phyloP scores from a whole-genome alignment of 2,797 vertebrate genomes.

The Carduelis carduelis region DNA sequence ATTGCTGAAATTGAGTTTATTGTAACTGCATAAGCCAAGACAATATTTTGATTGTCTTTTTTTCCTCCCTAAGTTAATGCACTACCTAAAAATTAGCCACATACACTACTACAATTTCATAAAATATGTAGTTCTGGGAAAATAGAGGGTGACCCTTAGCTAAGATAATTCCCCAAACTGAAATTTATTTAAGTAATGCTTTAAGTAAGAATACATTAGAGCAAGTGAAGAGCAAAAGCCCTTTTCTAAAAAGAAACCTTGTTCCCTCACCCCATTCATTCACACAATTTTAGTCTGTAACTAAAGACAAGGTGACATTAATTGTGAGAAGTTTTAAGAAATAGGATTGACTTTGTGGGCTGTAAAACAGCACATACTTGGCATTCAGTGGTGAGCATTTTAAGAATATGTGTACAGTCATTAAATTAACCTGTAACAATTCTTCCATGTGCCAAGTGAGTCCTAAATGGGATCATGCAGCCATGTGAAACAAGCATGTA shows the following conservation, averaged over 20 bases:
- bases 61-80: neutral
- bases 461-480: neutral
- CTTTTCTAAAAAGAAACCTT: neutral
- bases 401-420: neutral
- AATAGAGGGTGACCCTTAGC: neutral
- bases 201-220: neutral
- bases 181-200: neutral
- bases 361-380: neutral
- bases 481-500: neutral
- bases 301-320: neutral
- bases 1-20: neutral
- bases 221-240: neutral
- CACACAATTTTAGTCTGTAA: neutral
- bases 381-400: neutral
- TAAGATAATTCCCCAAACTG: neutral
- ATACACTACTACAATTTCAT: neutral
- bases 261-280: neutral
- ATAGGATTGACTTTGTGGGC: neutral
- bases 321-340: conserved; percentile 1
- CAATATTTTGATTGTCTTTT: neutral
- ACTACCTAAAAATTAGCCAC: neutral
- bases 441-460: neutral
- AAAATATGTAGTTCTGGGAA: neutral
- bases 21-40: neutral
- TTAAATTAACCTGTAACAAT: neutral